Conservation (phyloP, 2,797 vertebrate genomes). For the Spinus pinus region DNA sequence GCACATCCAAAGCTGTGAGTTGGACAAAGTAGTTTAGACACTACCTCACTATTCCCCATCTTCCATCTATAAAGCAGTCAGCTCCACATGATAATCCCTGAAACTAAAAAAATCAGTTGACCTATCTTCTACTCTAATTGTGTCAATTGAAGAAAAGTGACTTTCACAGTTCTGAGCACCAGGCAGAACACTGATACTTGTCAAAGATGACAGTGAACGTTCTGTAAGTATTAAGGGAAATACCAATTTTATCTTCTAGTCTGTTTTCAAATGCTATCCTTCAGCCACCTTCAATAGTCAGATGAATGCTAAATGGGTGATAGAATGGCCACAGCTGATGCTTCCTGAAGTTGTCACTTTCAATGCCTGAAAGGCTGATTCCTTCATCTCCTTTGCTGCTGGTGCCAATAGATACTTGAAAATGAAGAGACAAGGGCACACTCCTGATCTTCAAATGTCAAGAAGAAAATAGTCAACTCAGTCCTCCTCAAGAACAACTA, state of each 20-base stretch:
- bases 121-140: background rate
- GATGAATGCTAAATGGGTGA: constrained; percentile 16
- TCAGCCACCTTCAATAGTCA: background rate
- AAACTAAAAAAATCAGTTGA: background rate
- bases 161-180: background rate
- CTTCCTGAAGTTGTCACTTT: constrained; percentile 46
- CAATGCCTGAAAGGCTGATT: constrained; percentile 29
- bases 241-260: background rate
- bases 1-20: background rate
- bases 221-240: background rate
- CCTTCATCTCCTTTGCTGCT: constrained; percentile 33
- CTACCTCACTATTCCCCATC: background rate
- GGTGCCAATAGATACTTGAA: constrained; percentile 5
- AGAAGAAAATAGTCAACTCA: constrained; percentile 3
- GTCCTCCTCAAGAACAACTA: background rate
- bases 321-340: constrained; percentile 6
- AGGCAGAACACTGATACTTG: background rate
- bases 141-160: background rate
- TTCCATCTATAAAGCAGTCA: background rate
- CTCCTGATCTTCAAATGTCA: constrained; percentile 36
- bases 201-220: background rate
- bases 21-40: background rate
- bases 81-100: background rate
- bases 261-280: constrained; percentile 4
- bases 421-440: constrained; percentile 56